Evolutionary conservation across 2,797 vertebrate genomes (phyloP).

Genomic region (Crax fasciolata): DNA sequence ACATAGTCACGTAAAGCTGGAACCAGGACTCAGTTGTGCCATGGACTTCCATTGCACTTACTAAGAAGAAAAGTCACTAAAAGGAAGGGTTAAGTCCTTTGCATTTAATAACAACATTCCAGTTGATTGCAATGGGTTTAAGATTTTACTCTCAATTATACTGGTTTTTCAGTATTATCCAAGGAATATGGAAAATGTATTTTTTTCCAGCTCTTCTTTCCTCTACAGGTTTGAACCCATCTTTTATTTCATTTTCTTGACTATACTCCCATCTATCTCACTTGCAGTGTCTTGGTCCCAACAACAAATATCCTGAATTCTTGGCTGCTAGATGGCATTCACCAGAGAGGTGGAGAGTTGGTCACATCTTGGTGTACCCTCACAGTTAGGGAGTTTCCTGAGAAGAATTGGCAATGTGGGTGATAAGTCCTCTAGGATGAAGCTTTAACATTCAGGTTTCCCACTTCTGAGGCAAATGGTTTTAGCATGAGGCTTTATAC

Average conservation of each 20-base stretch:
- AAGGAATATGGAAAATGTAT: neutral
- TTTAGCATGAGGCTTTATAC: neutral
- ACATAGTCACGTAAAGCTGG: neutral
- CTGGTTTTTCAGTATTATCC: neutral
- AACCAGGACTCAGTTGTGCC: neutral
- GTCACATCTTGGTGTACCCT: neutral
- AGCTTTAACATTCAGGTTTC: neutral
- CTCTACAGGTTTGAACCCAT: neutral
- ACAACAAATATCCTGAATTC: neutral
- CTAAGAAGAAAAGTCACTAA: neutral
- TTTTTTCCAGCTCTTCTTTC: neutral
- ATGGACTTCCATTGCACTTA: neutral
- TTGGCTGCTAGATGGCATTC: neutral
- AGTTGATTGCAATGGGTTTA: neutral
- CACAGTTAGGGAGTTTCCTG: neutral
- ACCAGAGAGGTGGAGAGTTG: neutral
- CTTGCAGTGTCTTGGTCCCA: neutral
- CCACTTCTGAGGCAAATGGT: neutral
- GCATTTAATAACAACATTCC: neutral
- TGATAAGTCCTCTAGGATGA: neutral
- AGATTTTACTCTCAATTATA: neutral
- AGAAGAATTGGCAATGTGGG: fast-evolving
- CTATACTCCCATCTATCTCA: neutral
- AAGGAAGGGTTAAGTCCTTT: neutral
- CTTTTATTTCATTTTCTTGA: neutral